A percentile compares a stretch with the other conserved stretches of the same genome.
These are phyloP conservation scores for Rhinoraja longicauda DNA, from an alignment of 2,797 vertebrate species.

Conservation along the genomic window DNA sequence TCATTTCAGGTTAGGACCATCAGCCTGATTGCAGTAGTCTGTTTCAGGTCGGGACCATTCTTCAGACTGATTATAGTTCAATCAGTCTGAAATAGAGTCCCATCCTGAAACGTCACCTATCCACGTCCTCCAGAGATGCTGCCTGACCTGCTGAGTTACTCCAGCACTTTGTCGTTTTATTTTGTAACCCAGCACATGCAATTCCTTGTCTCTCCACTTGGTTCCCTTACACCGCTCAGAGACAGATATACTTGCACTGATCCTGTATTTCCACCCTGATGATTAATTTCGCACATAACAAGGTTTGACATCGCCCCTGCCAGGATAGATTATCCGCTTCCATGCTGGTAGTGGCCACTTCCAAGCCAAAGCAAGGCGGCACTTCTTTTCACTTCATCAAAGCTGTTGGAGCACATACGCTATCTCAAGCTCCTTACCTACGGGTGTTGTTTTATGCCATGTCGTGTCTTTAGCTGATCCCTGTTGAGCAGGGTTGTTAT, in stretches of 20 bases:
- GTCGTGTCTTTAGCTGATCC: background rate
- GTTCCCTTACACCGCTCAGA: background rate
- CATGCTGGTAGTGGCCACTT: constrained; percentile 11
- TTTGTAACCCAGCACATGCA: no score
- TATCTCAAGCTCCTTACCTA: background rate
- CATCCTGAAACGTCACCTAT: no score
- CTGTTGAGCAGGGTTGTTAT: background rate
- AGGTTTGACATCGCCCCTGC: background rate
- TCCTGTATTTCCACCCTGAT: background rate
- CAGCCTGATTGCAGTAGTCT: no score
- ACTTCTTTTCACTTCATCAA: background rate
- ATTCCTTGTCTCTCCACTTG: background rate
- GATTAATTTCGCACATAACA: background rate
- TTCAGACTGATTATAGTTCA: no score
- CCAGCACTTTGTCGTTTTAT: no score
- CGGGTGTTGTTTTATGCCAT: background rate
- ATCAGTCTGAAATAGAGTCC: no score
- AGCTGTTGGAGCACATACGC: background rate
- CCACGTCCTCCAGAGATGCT: no score
- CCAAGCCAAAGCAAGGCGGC: constrained; percentile 2
- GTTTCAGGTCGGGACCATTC: no score
- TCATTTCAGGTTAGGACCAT: no score
- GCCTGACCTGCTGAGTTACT: no score
- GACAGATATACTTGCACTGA: background rate
- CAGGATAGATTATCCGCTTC: constrained; percentile 26